Conservation (phyloP, 1,140 invertebrate genomes). For the Drosophila kurseongensis region DNA sequence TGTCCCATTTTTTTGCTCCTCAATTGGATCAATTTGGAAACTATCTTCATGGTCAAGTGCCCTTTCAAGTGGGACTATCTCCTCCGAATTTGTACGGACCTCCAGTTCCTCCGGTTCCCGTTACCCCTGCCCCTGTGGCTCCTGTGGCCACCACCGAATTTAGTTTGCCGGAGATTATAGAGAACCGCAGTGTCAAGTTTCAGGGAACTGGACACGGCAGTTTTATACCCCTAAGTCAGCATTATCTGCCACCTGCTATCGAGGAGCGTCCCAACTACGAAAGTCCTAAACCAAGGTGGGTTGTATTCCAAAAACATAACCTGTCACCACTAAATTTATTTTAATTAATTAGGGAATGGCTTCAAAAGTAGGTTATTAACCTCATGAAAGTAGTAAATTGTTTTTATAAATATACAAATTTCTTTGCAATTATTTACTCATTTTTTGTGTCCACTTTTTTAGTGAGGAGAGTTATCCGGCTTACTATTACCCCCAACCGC, state of each 20-base stretch:
- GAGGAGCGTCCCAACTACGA: conserved; percentile 72
- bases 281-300: conserved; percentile 63
- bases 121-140: conserved; percentile 33
- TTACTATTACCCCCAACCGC: conserved; percentile 63
- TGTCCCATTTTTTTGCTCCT: conserved; percentile 64
- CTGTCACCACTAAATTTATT: no score
- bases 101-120: conserved; percentile 20
- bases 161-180: conserved; percentile 70
- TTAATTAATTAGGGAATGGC: no score
- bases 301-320: neutral
- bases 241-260: conserved; percentile 62
- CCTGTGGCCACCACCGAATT: conserved; percentile 61
- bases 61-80: conserved; percentile 32
- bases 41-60: conserved; percentile 42
- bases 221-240: conserved; percentile 71
- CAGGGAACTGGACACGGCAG: conserved; percentile 30
- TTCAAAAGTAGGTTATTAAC: no score
- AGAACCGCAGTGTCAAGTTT: conserved; percentile 66
- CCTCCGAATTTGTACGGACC: conserved; percentile 44
- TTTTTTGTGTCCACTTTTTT: no score
- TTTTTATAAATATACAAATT: no score
- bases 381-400: no score
- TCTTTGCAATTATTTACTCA: neutral
- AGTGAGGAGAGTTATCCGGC: conserved; percentile 48
- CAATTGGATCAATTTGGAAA: conserved; percentile 44